Conservation (phyloP, 2,113 vertebrate genomes). For the Aleadryas rufinucha region DNA sequence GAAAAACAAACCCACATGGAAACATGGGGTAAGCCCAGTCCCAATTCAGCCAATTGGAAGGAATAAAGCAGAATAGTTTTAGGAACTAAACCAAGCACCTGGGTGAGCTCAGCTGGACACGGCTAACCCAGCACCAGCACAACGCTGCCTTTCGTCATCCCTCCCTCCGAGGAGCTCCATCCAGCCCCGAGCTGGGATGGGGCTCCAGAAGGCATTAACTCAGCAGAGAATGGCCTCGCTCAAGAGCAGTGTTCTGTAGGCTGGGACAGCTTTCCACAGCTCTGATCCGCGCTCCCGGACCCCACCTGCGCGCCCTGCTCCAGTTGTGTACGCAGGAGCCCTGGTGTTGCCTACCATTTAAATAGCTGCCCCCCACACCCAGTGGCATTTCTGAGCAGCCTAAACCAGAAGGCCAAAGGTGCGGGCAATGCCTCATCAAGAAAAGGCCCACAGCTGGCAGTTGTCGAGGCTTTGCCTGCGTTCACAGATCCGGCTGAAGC, state of each 20-base stretch:
- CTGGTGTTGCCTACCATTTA: not conserved
- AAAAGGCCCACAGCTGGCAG: not conserved
- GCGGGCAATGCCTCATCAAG: not conserved
- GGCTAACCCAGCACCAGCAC: not conserved
- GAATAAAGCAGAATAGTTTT: not conserved
- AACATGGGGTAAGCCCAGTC: not conserved
- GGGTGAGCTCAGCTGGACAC: not conserved
- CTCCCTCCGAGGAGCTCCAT: not conserved
- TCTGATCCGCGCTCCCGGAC: accelerated
- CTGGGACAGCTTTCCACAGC: not conserved
- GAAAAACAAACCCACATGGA: not conserved
- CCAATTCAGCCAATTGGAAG: not conserved
- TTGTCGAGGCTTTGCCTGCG: accelerated
- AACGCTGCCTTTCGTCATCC: not conserved
- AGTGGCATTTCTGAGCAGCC: not conserved
- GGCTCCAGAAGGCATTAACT: not conserved
- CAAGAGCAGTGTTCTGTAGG: accelerated
- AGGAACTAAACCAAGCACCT: not conserved
- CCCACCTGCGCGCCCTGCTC: accelerated
- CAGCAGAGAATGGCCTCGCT: accelerated
- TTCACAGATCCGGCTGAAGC: not conserved
- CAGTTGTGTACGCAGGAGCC: accelerated
- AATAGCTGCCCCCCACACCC: accelerated
- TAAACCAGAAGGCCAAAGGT: not conserved
- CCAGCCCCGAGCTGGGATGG: accelerated